Evolutionary conservation across 2,888 invertebrate genomes (phyloP).

Genomic region (Lasioglossum oenotherae): DNA sequence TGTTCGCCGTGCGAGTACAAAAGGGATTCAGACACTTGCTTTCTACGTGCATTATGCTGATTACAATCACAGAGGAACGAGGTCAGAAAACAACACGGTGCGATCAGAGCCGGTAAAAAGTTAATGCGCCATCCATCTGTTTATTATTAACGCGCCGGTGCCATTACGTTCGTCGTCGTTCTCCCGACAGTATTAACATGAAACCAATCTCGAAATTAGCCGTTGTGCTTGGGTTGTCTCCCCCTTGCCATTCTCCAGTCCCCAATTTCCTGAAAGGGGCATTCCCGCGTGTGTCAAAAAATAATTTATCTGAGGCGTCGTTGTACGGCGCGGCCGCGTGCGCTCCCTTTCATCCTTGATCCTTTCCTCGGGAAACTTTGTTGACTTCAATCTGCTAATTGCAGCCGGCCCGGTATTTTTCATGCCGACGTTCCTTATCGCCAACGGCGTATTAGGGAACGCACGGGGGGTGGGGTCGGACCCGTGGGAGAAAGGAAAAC

Average conservation of each 20-base stretch:
- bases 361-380: conserved; percentile 39
- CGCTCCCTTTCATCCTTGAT: conserved; percentile 33
- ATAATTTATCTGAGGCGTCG: conserved; percentile 14
- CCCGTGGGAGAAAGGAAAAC: background rate
- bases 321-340: background rate
- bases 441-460: conserved; percentile 15
- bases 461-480: background rate
- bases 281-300: background rate
- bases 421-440: background rate
- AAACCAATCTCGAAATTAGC: conserved; percentile 8
- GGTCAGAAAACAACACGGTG: background rate
- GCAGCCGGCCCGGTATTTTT: conserved; percentile 26
- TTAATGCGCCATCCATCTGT: background rate
- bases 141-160: background rate
- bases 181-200: background rate
- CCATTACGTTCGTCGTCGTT: background rate
- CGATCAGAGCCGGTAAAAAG: background rate
- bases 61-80: background rate
- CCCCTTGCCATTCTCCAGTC: too few relatives aligned
- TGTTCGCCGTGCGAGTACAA: background rate
- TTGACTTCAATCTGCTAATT: conserved; percentile 69
- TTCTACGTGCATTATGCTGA: background rate
- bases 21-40: background rate
- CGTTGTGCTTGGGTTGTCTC: background rate
- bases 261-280: background rate